Base-by-base conservation (phyloP, 2,888 invertebrate species). In the Platerodrilus igneus region DNA sequence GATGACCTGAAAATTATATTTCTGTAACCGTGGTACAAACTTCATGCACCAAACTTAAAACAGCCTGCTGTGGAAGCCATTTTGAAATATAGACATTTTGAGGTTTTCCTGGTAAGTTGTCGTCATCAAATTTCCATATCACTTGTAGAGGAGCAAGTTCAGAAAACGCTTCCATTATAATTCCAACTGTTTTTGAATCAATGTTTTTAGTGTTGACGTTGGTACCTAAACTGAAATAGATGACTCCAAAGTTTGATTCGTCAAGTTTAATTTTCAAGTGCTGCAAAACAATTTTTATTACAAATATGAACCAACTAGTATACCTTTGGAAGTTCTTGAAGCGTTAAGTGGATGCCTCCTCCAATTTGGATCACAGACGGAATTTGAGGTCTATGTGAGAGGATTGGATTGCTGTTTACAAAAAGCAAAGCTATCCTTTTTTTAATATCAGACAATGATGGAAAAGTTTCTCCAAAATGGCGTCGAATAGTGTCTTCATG, bases 71-170 rank as follows among this genome's bases (percentile, higher is more conserved):
- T 2, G 69, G 66, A 11, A 65, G 47, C 67, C 71, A 72, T 37
- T 67, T 64, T 3, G 51, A 44, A n/a, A 68, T 53, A 37, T 56
- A 53, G 1, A 73, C 65, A 50, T 72, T 72, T 6, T 54, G 41
- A 0, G 66, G 60, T 41, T 60, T 52, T 16, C 53, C 55, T 3
- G 55, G 51, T 18, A 65, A 30, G 15, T 51, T 28, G 10, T 64
- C 64, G 0, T n/a, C 4, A 15, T 71, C 70, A 52, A 61, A 68
- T 56, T 71, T 72, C 69, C 69, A 71, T 3, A 72, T 41, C 9
- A 72, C 58, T 36, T 61, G 62, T 41, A 69, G 68, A 2, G 68
- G 66, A n/a, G n/a, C n/a, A 8, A 71, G 42, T 45, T 62, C 53
- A 1, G 61, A 40, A 37, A 72, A 68, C 3, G 62, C 62, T 8